phyloP scores from a whole-genome alignment of 2,888 invertebrate species.

The Auanema freiburgensis region DNA sequence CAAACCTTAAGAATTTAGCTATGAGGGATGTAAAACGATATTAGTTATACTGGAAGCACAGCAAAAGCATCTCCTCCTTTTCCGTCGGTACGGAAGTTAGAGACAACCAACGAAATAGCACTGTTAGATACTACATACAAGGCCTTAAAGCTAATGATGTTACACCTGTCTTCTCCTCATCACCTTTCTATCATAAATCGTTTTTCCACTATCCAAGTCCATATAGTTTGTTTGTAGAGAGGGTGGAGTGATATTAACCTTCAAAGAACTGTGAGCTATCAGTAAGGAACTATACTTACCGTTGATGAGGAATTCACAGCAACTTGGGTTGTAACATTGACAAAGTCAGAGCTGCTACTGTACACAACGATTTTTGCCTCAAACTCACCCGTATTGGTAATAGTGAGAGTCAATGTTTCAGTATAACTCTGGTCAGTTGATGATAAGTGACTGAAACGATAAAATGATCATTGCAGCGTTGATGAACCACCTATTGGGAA shows the following conservation, averaged over 20 bases:
- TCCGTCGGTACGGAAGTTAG: slow-evolving; percentile 11
- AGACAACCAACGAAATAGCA: slow-evolving; percentile 10
- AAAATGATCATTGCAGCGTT: no score
- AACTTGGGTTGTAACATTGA: slow-evolving; percentile 7
- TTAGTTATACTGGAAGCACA: slow-evolving; percentile 8
- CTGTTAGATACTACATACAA: slow-evolving; percentile 9
- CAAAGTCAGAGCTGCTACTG: slow-evolving; percentile 6
- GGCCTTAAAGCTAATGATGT: slow-evolving; percentile 4
- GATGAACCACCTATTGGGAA: no score
- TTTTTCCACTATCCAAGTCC: slow-evolving; percentile 1
- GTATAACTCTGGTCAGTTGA: slow-evolving; percentile 11
- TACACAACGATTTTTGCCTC: background rate
- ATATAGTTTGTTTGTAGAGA: slow-evolving; percentile 14
- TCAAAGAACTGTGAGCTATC: background rate
- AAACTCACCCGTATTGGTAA: slow-evolving; percentile 13
- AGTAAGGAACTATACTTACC: background rate
- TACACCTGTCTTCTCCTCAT: no score
- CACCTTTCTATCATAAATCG: background rate
- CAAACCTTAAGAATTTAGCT: no score
- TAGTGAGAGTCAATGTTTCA: slow-evolving; percentile 16
- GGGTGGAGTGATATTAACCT: slow-evolving; percentile 11
- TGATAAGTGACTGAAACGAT: slow-evolving; percentile 15
- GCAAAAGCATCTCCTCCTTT: slow-evolving; percentile 17
- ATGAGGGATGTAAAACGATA: no score
- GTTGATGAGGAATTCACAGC: background rate